A percentile compares a stretch with the other conserved stretches of the same genome.
Conservation (phyloP, 2,113 vertebrate species). For the Nycticryphes semicollaris region DNA sequence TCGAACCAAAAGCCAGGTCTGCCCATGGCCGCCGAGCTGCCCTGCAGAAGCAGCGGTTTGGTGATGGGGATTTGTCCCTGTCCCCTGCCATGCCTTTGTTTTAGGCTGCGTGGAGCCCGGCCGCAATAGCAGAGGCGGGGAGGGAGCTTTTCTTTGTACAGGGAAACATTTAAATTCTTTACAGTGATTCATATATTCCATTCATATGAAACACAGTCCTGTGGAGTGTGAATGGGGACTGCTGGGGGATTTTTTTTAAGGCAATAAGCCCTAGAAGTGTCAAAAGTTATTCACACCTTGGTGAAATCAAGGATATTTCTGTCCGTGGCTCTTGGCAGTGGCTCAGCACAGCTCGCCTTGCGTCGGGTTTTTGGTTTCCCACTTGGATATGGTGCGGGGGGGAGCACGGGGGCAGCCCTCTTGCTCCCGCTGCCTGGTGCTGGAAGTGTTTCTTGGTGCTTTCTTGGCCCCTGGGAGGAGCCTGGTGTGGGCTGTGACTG, state of each 20-base stretch:
- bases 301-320: slow-evolving; percentile 62
- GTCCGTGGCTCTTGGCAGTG: slow-evolving; percentile 50
- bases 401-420: background rate
- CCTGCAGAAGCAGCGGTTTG: background rate
- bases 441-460: background rate
- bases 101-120: background rate
- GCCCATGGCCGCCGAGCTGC: background rate
- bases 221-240: slow-evolving; percentile 50
- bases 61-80: background rate
- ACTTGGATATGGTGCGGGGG: background rate
- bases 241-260: slow-evolving; percentile 35
- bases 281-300: slow-evolving; percentile 68
- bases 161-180: slow-evolving; percentile 58
- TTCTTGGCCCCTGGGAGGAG: background rate
- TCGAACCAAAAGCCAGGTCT: accelerated
- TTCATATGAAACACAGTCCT: slow-evolving; percentile 52
- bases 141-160: slow-evolving; percentile 48
- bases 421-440: background rate
- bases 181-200: slow-evolving; percentile 71
- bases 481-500: accelerated
- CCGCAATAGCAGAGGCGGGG: background rate
- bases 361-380: slow-evolving; percentile 30
- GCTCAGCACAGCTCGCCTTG: slow-evolving; percentile 31
- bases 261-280: slow-evolving; percentile 54
- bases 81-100: slow-evolving; percentile 55